Conservation (phyloP, 2,888 invertebrate genomes). For the Phortica okadai region DNA sequence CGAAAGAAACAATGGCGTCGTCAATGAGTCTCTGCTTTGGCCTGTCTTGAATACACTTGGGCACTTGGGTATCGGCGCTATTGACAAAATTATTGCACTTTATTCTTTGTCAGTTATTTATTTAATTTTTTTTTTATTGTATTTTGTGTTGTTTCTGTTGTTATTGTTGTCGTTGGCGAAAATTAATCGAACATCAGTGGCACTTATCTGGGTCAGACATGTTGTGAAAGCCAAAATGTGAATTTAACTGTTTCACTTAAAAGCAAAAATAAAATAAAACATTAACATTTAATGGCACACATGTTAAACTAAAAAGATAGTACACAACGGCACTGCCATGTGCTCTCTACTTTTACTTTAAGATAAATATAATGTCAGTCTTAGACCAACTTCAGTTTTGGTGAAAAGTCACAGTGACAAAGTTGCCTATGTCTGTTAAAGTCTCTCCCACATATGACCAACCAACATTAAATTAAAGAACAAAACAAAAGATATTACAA, state of each 20-base stretch:
- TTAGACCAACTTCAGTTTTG: too few species aligned
- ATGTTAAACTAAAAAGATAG: not conserved
- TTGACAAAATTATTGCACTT: constrained; percentile 28
- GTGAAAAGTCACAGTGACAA: too few species aligned
- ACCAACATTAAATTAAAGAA: too few species aligned
- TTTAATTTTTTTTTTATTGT: constrained; percentile 1
- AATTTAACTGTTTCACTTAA: not conserved
- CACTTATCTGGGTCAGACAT: constrained; percentile 27
- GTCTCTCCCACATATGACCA: too few species aligned
- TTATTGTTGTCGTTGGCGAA: constrained; percentile 26
- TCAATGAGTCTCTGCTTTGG: constrained; percentile 47
- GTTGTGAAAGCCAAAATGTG: constrained; percentile 12
- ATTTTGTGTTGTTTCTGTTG: not conserved
- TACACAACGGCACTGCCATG: not conserved
- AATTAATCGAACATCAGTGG: constrained; percentile 17
- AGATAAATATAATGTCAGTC: too few species aligned
- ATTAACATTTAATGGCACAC: not conserved
- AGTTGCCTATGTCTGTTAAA: too few species aligned
- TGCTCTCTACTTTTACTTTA: too few species aligned
- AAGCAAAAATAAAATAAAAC: not conserved
- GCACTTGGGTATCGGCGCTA: constrained; percentile 46
- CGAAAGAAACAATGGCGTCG: not conserved
- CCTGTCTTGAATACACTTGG: constrained; percentile 53
- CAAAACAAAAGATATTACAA: too few species aligned
- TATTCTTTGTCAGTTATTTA: constrained; percentile 14